Base-by-base conservation (phyloP, 1,140 invertebrate species). In the Brachionus manjavacas region DNA sequence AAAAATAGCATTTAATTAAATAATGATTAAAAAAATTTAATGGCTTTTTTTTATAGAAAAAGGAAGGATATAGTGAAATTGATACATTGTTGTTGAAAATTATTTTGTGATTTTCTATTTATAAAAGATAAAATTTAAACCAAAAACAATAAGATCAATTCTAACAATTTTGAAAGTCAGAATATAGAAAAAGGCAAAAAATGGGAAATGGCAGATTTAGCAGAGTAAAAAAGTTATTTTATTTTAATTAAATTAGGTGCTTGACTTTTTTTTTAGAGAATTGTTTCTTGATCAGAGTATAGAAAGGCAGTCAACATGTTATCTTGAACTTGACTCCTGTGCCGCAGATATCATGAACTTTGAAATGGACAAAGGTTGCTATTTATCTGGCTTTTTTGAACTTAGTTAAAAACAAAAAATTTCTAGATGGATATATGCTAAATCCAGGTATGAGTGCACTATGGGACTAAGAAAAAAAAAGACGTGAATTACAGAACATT, bases 391-490 rank as follows among this genome's bases (percentile, higher is more conserved):
- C n/a, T n/a, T 35, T 35, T 35, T 35, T 35, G 31, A 1, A 35
- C 7, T 35, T 1, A 3, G 7, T 35, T 35, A 0, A 35, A 7
- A 35, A 35, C 3, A 31, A 35, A 35, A 35, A 35, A 7, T 35
- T 35, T 28, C 3, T 6, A 35, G 60, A 70, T 43, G 41, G 39
- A 4, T 83, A 46, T 46, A 89, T 88, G 78, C 16, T 14, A n/a
- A 98, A 98, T 92, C 96, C 96, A 55, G 96, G 96, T 14, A 92
- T 98, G 78, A 92, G 93, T 86, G 93, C 93, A 74, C 93, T 98
- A 83, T 97, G 96, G 96, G 92, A 95, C 87, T 95, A 98, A 90
- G 96, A 98, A 90, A 92, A 91, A 86, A 90, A 93, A 87, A 92
- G 96, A 85, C 89, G 93, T 83, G 86, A 87, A 86, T 86, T 87